phyloP scores from a whole-genome alignment of 2,888 invertebrate species.

The Nipponacmea schrenckii region DNA sequence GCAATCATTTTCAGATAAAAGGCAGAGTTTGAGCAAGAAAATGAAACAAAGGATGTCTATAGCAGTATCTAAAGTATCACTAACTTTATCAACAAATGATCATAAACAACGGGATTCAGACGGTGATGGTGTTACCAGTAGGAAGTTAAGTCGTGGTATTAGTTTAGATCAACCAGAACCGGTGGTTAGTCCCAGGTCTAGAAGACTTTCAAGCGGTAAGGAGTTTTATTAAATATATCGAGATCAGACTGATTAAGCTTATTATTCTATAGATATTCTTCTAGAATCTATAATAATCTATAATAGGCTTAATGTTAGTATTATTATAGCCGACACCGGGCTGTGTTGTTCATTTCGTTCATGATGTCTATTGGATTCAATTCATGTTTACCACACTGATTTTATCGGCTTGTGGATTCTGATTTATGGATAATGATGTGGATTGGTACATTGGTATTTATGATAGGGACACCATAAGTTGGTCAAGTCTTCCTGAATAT shows the following conservation, averaged over 20 bases:
- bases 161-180: constrained; percentile 23
- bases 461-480: no score
- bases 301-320: no score
- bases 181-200: constrained; percentile 28
- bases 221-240: neutral
- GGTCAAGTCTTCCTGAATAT: no score
- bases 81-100: constrained; percentile 32
- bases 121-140: neutral
- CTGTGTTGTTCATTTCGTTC: no score
- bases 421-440: no score
- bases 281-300: no score
- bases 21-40: constrained; percentile 34
- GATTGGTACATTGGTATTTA: no score
- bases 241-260: neutral
- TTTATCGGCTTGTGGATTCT: no score
- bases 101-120: constrained; percentile 19
- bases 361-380: no score
- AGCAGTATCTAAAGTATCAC: constrained; percentile 39
- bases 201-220: constrained; percentile 14
- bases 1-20: constrained; percentile 16
- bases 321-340: no score
- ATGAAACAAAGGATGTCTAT: constrained; percentile 29
- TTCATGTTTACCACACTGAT: no score
- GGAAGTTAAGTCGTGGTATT: neutral
- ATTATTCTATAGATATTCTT: no score